Conservation (phyloP, 2,888 invertebrate species). For the Lasioglossum lativentre region DNA sequence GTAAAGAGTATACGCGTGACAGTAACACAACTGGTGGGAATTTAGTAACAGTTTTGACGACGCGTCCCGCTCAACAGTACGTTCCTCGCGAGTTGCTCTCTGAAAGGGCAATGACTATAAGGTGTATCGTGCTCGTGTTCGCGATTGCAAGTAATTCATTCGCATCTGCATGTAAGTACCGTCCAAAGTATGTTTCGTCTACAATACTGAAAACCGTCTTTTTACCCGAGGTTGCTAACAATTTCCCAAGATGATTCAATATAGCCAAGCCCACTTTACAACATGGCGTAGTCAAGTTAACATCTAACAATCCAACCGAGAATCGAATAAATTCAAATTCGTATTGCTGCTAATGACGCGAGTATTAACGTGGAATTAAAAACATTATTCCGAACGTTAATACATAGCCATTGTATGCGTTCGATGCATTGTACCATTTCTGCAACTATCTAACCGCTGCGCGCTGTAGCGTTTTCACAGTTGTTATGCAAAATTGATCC, state of each 20-base stretch:
- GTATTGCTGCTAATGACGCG: not conserved
- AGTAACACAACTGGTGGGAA: slow-evolving; percentile 38
- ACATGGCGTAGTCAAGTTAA: slow-evolving; percentile 73
- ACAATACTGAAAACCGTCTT: not conserved
- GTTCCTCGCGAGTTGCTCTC: slow-evolving; percentile 27
- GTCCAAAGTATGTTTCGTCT: not conserved
- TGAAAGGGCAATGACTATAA: slow-evolving; percentile 75
- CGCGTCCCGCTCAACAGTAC: slow-evolving; percentile 44
- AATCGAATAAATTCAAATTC: not conserved
- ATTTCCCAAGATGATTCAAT: slow-evolving; percentile 59
- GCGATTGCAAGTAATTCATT: slow-evolving; percentile 66
- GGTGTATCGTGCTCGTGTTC: slow-evolving; percentile 72
- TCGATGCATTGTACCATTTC: not conserved
- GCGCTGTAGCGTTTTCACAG: not conserved
- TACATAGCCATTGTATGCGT: not conserved
- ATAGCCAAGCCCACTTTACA: slow-evolving; percentile 78
- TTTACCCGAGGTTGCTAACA: slow-evolving; percentile 39
- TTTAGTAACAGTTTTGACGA: slow-evolving; percentile 39
- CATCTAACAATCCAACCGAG: slow-evolving; percentile 14
- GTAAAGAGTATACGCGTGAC: not conserved
- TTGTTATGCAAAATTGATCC: slow-evolving; percentile 26
- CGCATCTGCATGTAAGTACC: slow-evolving; percentile 76
- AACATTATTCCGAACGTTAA: not conserved
- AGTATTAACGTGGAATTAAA: not conserved
- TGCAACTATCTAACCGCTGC: not conserved